Base-by-base conservation (phyloP, 2,888 invertebrate species). In the Agonopterix subpropinquella region DNA sequence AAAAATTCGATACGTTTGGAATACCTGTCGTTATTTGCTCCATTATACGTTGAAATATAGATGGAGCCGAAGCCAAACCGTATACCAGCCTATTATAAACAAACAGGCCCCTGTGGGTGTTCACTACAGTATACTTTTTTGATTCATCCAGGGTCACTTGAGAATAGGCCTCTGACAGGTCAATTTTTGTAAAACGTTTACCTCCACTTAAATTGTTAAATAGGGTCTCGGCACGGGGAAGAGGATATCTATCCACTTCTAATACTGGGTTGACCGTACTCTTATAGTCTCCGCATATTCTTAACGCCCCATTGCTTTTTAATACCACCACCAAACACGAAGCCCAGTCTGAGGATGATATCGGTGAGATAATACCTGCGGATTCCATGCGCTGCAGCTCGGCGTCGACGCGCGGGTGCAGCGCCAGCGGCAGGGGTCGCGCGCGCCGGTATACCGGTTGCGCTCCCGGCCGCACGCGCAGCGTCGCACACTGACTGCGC, bases 1-100 rank as follows among this genome's bases (percentile, higher is more conserved):
- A 18, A 11, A 47, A 52, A 11, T 36, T 11, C 7, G 43, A 15
- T 1, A 49, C 49, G 9, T 43, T 3, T 8, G 52, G 47, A 8
- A 52, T 45, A n/a, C 43, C 49, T 1, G 13, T 9, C 2, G 44
- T 11, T n/a, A 52, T 7, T 10, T 47, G 36, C 36, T 49, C 47
- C n/a, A 49, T 35, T 4, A 42, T 43, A 1, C 52, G 10, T 15
- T 52, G 52, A 11, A 52, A 49, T 10, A 52, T 52, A 1, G 13
- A 13, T 4, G 47, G 45, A 7, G 36, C 37, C 2, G 52, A 49
- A 1, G 52, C 36, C 11, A 49, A n/a, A 18, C 52, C 49, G 28
- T 49, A 49, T 1, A 47, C 15, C 8, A 52, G 11, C 9, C 52
- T 36, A 28, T 50, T 51, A 18, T 51, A 48, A 41, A 43, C 15